Evolutionary conservation across 2,888 invertebrate genomes (phyloP).

Genomic region (Brachynemurus nebulosus): DNA sequence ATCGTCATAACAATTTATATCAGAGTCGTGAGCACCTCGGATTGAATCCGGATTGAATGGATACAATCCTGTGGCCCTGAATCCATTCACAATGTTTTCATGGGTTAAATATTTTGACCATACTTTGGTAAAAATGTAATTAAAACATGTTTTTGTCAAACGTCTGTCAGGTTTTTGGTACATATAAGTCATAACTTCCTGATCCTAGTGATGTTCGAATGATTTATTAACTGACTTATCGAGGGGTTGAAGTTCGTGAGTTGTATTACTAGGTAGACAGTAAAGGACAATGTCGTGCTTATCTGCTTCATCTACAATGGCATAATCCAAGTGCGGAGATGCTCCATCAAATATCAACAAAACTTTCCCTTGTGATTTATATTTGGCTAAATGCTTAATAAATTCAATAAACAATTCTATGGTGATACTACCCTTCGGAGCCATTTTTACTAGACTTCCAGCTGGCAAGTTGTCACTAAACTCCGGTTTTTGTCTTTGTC

Average conservation of each 20-base stretch:
- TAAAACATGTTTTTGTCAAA: too few species aligned
- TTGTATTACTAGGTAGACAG: slow-evolving; percentile 27
- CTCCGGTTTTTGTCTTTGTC: slow-evolving; percentile 19
- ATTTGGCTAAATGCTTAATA: slow-evolving; percentile 21
- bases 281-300: slow-evolving; percentile 21
- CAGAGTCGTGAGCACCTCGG: too few species aligned
- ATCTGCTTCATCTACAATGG: slow-evolving; percentile 23
- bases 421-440: slow-evolving; percentile 23
- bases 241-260: slow-evolving; percentile 27
- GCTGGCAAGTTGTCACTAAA: slow-evolving; percentile 20
- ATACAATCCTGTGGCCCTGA: too few species aligned
- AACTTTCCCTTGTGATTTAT: slow-evolving; percentile 16
- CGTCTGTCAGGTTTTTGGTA: too few species aligned
- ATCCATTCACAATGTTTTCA: too few species aligned
- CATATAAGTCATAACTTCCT: too few species aligned
- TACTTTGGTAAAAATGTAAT: too few species aligned
- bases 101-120: too few species aligned
- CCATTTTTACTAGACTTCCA: slow-evolving; percentile 18
- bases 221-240: too few species aligned
- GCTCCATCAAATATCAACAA: slow-evolving; percentile 24
- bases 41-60: too few species aligned
- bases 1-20: too few species aligned
- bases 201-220: too few species aligned
- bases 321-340: slow-evolving; percentile 21
- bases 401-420: slow-evolving; percentile 17